Evolutionary conservation across 2,113 vertebrate species (phyloP).

Genomic region (Blennius ocellaris): DNA sequence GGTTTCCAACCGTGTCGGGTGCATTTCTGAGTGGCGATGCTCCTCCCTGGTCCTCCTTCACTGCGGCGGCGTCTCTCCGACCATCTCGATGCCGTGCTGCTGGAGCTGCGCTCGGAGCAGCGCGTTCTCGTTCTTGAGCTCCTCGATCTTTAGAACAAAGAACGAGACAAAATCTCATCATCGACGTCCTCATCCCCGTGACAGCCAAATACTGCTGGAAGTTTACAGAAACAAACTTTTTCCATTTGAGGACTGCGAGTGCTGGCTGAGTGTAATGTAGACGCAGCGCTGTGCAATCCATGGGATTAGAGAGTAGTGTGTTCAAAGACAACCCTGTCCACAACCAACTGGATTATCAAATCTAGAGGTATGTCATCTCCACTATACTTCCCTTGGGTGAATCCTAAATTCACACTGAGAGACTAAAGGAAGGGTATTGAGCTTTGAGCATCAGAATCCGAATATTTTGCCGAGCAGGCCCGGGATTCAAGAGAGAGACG

Average conservation of each 20-base stretch:
- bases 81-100: slow-evolving; percentile 87
- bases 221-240: slow-evolving; percentile 55
- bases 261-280: slow-evolving; percentile 34
- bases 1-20: slow-evolving; percentile 15
- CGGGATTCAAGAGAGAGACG: slow-evolving; percentile 50
- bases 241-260: slow-evolving; percentile 26
- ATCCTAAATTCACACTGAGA: slow-evolving; percentile 38
- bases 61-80: slow-evolving; percentile 84
- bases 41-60: slow-evolving; percentile 61
- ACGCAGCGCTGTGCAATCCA: slow-evolving; percentile 32
- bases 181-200: slow-evolving; percentile 31
- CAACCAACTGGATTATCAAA: slow-evolving; percentile 63
- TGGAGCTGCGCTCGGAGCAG: slow-evolving; percentile 88
- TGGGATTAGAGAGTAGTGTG: slow-evolving; percentile 46
- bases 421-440: slow-evolving; percentile 43
- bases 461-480: slow-evolving; percentile 54
- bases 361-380: slow-evolving; percentile 57
- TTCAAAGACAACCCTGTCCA: slow-evolving; percentile 53
- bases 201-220: slow-evolving; percentile 32
- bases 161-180: slow-evolving; percentile 22
- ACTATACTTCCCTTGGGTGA: slow-evolving; percentile 56
- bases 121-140: slow-evolving; percentile 91
- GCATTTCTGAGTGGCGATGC: slow-evolving; percentile 38
- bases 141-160: slow-evolving; percentile 84
- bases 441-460: slow-evolving; percentile 65